These are phyloP conservation scores for Astropecten irregularis DNA, from an alignment of 53 echinoderm and acorn worm species.

Conservation along the genomic window DNA sequence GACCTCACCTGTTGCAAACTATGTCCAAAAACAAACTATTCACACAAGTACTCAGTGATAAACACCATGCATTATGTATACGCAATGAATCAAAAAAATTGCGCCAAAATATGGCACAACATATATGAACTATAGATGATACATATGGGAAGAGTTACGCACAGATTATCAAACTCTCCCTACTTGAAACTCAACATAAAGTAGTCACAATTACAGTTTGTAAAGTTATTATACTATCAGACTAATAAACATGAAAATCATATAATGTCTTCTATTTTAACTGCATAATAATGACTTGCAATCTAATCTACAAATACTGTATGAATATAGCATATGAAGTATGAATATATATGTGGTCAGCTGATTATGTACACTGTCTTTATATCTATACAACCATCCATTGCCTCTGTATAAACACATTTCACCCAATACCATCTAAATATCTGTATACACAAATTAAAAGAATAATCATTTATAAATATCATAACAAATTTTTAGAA, in stretches of 20 bases:
- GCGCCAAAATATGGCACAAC: background rate
- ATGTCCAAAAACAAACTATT: too few species aligned
- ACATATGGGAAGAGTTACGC: background rate
- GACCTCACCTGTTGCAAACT: too few species aligned
- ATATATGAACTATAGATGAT: background rate
- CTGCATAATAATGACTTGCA: background rate
- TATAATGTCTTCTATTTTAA: background rate
- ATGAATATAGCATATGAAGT: too few species aligned
- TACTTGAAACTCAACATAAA: background rate
- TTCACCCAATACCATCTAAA: background rate
- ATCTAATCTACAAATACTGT: background rate
- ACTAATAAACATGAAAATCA: background rate
- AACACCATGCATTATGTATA: too few species aligned
- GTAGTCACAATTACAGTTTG: background rate
- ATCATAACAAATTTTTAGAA: background rate
- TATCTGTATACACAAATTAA: background rate
- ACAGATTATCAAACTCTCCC: too few species aligned
- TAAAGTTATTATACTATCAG: background rate
- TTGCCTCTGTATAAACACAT: background rate
- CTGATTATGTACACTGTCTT: background rate
- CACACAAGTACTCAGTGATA: too few species aligned
- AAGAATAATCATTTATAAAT: slow-evolving; percentile 25
- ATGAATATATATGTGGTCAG: slow-evolving; percentile 25
- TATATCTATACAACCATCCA: background rate
- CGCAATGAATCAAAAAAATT: slow-evolving; percentile 21